A percentile compares a stretch with the other conserved stretches of the same genome.
These are phyloP conservation scores for Terrapene triunguis DNA, from an alignment of 2,113 vertebrate species.

Conservation along the genomic window DNA sequence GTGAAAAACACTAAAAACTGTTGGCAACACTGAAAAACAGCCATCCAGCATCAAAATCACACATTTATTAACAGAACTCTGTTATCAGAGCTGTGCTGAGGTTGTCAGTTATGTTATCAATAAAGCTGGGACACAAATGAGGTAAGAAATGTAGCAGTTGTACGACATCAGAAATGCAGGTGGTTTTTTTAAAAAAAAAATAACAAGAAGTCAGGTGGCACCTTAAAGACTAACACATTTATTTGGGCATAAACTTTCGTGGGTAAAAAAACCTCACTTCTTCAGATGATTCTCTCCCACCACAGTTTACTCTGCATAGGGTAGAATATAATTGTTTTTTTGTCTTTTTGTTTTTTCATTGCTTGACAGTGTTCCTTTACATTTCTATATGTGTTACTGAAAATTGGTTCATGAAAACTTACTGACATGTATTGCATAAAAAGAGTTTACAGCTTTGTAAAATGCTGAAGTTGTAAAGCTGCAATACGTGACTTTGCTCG, in stretches of 20 bases:
- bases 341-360: background rate
- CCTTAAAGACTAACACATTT: no score
- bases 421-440: background rate
- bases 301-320: accelerated
- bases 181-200: no score
- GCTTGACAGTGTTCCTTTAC: constrained; percentile 42
- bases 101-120: no score
- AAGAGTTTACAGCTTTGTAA: background rate
- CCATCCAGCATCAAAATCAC: background rate
- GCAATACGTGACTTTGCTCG: background rate
- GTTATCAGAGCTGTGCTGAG: background rate
- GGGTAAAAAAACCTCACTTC: no score
- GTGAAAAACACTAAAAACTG: background rate
- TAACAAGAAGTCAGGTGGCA: no score
- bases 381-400: no score
- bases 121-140: background rate
- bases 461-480: background rate
- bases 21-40: background rate
- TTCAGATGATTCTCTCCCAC: background rate
- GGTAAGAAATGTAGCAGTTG: background rate
- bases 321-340: background rate
- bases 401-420: background rate
- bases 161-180: background rate
- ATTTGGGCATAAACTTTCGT: no score
- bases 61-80: background rate